Conservation (phyloP, 2,797 vertebrate species). For the Enteromius fasciolatus region DNA sequence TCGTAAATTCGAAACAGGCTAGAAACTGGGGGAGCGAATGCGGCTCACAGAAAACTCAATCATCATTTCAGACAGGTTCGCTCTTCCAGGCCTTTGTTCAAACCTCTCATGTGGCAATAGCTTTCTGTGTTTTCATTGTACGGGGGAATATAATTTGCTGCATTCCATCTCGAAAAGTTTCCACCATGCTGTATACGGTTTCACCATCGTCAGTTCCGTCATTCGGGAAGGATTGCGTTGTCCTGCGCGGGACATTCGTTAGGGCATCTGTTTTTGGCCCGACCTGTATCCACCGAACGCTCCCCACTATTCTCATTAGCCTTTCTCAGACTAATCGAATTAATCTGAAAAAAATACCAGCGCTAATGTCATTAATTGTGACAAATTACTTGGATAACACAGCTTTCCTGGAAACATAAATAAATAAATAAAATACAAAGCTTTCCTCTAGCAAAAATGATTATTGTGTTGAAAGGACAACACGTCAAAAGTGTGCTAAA, state of each 20-base stretch:
- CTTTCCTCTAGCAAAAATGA: slow-evolving; percentile 51
- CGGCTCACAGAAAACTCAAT: slow-evolving; percentile 38
- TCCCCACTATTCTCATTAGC: slow-evolving; percentile 34
- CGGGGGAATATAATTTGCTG: slow-evolving; percentile 35
- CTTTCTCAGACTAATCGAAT: slow-evolving; percentile 26
- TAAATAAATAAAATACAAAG: slow-evolving; percentile 36
- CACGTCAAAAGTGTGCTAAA: slow-evolving; percentile 38
- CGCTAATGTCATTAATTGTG: slow-evolving; percentile 56
- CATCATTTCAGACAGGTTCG: slow-evolving; percentile 47
- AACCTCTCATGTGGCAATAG: slow-evolving; percentile 45
- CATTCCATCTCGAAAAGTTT: slow-evolving; percentile 44
- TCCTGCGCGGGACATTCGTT: not conserved
- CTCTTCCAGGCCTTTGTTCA: slow-evolving; percentile 46
- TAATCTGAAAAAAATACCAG: slow-evolving; percentile 50
- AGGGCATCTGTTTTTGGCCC: slow-evolving; percentile 9
- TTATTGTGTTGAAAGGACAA: slow-evolving; percentile 49
- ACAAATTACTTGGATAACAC: slow-evolving; percentile 52
- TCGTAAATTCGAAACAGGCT: slow-evolving; percentile 45
- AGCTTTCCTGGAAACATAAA: slow-evolving; percentile 32
- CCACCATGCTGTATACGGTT: slow-evolving; percentile 28
- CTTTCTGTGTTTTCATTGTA: slow-evolving; percentile 45
- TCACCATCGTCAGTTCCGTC: slow-evolving; percentile 29
- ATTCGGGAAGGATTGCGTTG: not conserved
- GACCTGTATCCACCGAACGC: not conserved
- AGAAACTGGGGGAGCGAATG: slow-evolving; percentile 29